Evolutionary conservation across 2,797 vertebrate species (phyloP).

Genomic region (Rallus crepitans): DNA sequence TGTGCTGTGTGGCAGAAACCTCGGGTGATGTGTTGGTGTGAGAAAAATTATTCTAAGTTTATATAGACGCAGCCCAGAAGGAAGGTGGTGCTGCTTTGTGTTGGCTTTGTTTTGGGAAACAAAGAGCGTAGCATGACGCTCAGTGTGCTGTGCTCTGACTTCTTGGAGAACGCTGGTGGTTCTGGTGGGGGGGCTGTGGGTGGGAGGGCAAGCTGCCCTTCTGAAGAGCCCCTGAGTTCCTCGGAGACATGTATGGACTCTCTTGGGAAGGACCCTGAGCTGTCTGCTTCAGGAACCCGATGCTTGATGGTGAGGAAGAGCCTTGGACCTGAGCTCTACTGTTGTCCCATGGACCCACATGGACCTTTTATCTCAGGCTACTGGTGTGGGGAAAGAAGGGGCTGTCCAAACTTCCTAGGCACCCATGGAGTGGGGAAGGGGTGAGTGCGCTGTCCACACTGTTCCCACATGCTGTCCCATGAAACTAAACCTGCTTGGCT

Average conservation of each 20-base stretch:
- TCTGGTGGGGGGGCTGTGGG: not conserved
- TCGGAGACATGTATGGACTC: accelerated
- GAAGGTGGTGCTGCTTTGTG: not conserved
- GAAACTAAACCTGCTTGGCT: not conserved
- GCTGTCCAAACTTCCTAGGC: too few relatives aligned
- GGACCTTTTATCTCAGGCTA: too few relatives aligned
- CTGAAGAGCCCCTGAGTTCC: not conserved
- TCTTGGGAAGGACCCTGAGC: not conserved
- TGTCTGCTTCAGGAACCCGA: accelerated
- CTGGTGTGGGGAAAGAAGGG: too few relatives aligned
- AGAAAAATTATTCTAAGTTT: not conserved
- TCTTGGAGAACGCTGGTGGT: not conserved
- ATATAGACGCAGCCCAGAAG: not conserved
- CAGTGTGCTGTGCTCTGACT: accelerated
- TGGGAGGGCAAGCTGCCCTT: not conserved
- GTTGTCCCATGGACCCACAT: not conserved
- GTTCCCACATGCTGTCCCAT: accelerated
- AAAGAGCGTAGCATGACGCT: accelerated
- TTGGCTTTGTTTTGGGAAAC: not conserved
- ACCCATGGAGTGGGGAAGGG: too few relatives aligned
- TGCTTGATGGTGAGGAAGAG: not conserved
- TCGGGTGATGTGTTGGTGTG: accelerated
- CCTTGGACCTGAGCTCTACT: not conserved
- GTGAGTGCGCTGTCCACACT: too few relatives aligned
- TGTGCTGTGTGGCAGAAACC: accelerated